phyloP scores from a whole-genome alignment of 2,888 invertebrate genomes.

The Papilio elwesi region DNA sequence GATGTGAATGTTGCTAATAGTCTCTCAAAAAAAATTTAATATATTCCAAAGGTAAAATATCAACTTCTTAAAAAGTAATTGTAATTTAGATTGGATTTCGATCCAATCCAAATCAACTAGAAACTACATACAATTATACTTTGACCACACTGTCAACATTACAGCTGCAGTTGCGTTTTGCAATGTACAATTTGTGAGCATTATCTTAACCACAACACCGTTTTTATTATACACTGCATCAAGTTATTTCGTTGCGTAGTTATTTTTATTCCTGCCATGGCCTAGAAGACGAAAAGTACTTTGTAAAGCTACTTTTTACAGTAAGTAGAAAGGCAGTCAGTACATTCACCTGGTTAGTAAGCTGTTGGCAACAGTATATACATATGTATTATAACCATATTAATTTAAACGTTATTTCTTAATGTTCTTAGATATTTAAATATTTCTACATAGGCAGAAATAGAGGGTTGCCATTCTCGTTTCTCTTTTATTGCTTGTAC shows the following conservation, averaged over 20 bases:
- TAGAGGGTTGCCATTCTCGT: no score
- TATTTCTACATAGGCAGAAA: no score
- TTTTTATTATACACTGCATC: constrained; percentile 20
- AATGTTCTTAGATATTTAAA: no score
- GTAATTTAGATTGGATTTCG: not conserved
- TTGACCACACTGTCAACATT: constrained; percentile 36
- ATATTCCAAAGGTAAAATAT: not conserved
- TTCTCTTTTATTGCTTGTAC: no score
- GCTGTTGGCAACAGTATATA: no score
- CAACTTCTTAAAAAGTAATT: constrained; percentile 1
- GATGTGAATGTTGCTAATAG: no score
- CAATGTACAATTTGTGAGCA: constrained; percentile 21
- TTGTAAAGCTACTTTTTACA: not conserved
- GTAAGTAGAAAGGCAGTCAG: no score
- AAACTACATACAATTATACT: constrained; percentile 14
- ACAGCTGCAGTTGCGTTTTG: not conserved
- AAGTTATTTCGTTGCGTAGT: not conserved
- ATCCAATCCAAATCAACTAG: constrained; percentile 1
- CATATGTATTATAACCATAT: no score
- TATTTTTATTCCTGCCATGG: not conserved
- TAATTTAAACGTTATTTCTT: no score
- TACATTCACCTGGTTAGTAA: no score
- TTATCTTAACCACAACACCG: constrained; percentile 22
- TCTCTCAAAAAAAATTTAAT: no score
- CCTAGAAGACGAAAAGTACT: not conserved